Conservation (phyloP, 2,797 vertebrate species). For the Anniella stebbinsi region DNA sequence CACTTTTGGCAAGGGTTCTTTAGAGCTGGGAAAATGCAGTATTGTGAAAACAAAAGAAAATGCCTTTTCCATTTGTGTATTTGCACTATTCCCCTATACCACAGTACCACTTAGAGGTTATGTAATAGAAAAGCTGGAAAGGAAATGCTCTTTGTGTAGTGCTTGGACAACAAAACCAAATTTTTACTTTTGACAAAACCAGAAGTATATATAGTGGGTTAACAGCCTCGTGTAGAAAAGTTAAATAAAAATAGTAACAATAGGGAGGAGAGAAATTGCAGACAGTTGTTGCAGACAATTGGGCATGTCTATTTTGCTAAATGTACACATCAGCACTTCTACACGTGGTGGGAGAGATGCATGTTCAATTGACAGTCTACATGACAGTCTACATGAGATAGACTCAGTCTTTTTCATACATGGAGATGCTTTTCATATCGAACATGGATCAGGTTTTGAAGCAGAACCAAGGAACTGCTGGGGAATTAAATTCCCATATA, state of each 20-base stretch:
- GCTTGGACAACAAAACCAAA: too few relatives aligned
- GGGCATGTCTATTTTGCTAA: neutral
- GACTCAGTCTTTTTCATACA: neutral
- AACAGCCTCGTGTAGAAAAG: too few relatives aligned
- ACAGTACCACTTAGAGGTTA: too few relatives aligned
- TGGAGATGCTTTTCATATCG: neutral
- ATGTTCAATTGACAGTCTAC: neutral
- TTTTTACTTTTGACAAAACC: neutral
- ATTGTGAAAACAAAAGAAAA: too few relatives aligned
- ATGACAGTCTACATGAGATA: neutral
- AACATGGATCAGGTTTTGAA: neutral
- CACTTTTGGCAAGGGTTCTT: too few relatives aligned
- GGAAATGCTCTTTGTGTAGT: too few relatives aligned
- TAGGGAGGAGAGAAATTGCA: neutral
- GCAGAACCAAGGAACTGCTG: neutral
- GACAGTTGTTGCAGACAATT: too few relatives aligned
- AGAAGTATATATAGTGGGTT: too few relatives aligned
- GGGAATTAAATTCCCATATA: neutral
- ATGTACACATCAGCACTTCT: neutral
- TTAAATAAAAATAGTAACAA: neutral
- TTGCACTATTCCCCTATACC: too few relatives aligned
- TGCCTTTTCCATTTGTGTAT: too few relatives aligned
- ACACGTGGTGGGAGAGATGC: neutral
- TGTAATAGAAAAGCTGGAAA: too few relatives aligned
- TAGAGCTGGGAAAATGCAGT: neutral